These are phyloP conservation scores for Tenrec ecaudatus DNA, from an alignment of 2,113 vertebrate genomes.

Conservation along the genomic window DNA sequence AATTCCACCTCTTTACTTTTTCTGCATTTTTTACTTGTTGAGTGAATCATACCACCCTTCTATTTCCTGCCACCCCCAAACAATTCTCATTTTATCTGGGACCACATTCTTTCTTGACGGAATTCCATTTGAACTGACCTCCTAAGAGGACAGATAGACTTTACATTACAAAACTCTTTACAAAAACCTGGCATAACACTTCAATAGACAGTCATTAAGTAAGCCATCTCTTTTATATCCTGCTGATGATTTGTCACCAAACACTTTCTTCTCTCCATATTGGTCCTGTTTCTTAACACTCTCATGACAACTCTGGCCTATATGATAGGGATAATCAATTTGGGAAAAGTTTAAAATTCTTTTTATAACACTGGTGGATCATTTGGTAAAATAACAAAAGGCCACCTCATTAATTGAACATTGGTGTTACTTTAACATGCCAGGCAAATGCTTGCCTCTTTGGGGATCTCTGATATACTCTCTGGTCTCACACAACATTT, in stretches of 20 bases:
- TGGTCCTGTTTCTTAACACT: background rate
- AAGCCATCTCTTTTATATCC: background rate
- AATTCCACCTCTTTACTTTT: background rate
- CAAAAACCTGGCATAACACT: conserved; percentile 5
- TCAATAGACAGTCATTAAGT: conserved; percentile 13
- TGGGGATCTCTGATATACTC: background rate
- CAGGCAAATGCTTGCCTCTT: background rate
- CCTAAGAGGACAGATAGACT: background rate
- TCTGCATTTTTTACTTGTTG: conserved; percentile 26
- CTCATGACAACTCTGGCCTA: conserved; percentile 15
- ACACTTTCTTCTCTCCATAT: conserved; percentile 27
- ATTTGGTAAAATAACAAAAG: conserved; percentile 34
- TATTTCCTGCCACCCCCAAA: background rate
- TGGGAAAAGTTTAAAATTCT: conserved; percentile 34
- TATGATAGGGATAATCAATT: background rate
- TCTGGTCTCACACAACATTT: conserved; percentile 41
- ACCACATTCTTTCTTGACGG: background rate
- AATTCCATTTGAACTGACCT: conserved; percentile 36
- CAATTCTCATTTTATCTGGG: background rate
- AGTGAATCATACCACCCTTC: background rate
- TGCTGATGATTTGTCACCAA: conserved; percentile 11
- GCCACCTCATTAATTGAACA: conserved; percentile 9
- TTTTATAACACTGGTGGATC: conserved; percentile 7
- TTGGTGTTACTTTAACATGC: background rate
- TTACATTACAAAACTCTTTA: conserved; percentile 36